Conservation (phyloP, 2,888 invertebrate genomes). For the Sussaba pulchella region DNA sequence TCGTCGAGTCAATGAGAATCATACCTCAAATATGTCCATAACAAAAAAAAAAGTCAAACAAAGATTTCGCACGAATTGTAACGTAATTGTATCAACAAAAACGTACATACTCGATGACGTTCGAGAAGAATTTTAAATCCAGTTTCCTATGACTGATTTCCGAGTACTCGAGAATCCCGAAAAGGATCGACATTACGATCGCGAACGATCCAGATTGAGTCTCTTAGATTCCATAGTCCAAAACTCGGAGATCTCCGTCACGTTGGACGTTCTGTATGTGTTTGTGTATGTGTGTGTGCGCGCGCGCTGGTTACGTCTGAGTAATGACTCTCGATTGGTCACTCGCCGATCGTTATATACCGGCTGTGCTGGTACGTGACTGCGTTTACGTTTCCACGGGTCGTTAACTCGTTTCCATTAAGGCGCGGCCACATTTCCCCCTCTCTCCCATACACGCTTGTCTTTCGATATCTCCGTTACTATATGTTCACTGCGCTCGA, state of each 20-base stretch:
- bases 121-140: no score
- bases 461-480: slow-evolving; percentile 52
- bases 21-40: no score
- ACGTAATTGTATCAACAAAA: neutral
- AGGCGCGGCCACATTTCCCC: slow-evolving; percentile 76
- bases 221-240: slow-evolving; percentile 14
- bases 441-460: neutral
- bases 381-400: slow-evolving; percentile 81
- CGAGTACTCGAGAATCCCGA: neutral
- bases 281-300: neutral
- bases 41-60: no score
- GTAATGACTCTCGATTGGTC: slow-evolving; percentile 79
- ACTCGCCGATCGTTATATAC: slow-evolving; percentile 76
- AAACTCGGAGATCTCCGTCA: neutral
- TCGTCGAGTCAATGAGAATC: no score
- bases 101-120: neutral
- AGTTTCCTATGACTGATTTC: slow-evolving; percentile 23
- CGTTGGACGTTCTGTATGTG: neutral
- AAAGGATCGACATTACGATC: slow-evolving; percentile 35
- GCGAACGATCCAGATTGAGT: slow-evolving; percentile 30
- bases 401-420: slow-evolving; percentile 82
- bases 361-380: slow-evolving; percentile 76
- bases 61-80: neutral
- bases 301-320: slow-evolving; percentile 64
- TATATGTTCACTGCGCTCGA: slow-evolving; percentile 39